Conservation (phyloP, 2,888 invertebrate species). For the Eristalis intricaria region DNA sequence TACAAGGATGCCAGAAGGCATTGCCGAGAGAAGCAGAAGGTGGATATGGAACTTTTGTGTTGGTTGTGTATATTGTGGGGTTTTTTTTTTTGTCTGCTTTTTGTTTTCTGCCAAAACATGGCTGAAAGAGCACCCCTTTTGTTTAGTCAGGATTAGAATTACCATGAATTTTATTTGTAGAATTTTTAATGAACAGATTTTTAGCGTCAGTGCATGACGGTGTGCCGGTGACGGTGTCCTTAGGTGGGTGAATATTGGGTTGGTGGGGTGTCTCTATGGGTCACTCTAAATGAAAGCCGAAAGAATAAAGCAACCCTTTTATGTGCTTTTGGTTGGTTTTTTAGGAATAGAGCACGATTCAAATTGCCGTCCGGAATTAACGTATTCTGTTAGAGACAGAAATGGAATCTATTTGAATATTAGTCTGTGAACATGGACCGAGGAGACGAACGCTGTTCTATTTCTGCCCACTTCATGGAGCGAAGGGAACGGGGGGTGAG, state of each 20-base stretch:
- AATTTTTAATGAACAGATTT: constrained; percentile 66
- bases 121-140: constrained; percentile 52
- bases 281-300: not conserved
- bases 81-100: not conserved
- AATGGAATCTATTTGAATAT: constrained; percentile 8
- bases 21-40: not conserved
- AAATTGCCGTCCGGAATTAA: constrained; percentile 5
- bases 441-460: not conserved
- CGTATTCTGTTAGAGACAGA: constrained; percentile 30
- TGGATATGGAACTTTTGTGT: constrained; percentile 22
- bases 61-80: constrained; percentile 4
- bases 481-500: not conserved
- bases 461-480: too few species aligned
- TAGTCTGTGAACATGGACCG: not conserved
- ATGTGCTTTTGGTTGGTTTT: not conserved
- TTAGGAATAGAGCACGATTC: not conserved
- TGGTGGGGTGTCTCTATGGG: not conserved
- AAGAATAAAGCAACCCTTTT: not conserved
- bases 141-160: constrained; percentile 70
- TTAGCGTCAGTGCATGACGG: constrained; percentile 14
- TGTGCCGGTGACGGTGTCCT: not conserved
- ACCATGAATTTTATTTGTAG: constrained; percentile 64
- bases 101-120: constrained; percentile 10
- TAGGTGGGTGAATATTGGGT: not conserved
- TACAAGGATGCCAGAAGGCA: constrained; percentile 2